These are phyloP conservation scores for Macroramphosus scolopax DNA, from an alignment of 2,797 vertebrate species.

Conservation along the genomic window DNA sequence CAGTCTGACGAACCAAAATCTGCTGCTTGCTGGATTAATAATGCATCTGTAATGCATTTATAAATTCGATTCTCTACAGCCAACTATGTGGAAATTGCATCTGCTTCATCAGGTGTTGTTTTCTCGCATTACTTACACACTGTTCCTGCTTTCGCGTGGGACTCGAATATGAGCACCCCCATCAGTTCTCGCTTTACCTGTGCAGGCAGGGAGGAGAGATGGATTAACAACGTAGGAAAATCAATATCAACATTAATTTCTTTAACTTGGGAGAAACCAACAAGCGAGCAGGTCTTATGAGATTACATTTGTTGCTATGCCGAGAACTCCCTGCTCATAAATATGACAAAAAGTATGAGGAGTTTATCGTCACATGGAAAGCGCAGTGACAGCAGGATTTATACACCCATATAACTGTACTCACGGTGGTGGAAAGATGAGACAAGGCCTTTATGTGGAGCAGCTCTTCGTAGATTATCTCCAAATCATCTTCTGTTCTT, in stretches of 20 bases:
- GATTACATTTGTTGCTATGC: no score
- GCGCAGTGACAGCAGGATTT: not conserved
- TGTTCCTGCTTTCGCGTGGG: conserved; percentile 93
- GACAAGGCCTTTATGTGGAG: conserved; percentile 98
- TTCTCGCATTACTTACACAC: conserved; percentile 85
- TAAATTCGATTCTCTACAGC: no score
- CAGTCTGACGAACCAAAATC: no score
- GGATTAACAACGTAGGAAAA: conserved; percentile 1
- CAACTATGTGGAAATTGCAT: no score
- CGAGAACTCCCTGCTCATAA: no score
- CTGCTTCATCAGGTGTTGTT: no score
- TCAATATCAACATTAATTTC: conserved; percentile 1
- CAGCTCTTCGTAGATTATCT: conserved; percentile 97
- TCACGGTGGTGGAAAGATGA: conserved; percentile 96
- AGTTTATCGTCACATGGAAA: not conserved
- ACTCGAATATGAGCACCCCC: conserved; percentile 95
- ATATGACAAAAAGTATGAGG: not conserved
- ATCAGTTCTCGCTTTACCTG: conserved; percentile 96
- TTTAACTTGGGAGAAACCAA: conserved; percentile 2
- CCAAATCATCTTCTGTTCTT: conserved; percentile 91
- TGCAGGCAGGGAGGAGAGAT: conserved; percentile 22
- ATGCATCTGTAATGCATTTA: no score
- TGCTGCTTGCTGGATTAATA: no score
- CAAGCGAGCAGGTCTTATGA: not conserved
- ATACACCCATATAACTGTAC: conserved; percentile 33